Conservation (phyloP, 2,888 invertebrate genomes). For the Cerastoderma edule region DNA sequence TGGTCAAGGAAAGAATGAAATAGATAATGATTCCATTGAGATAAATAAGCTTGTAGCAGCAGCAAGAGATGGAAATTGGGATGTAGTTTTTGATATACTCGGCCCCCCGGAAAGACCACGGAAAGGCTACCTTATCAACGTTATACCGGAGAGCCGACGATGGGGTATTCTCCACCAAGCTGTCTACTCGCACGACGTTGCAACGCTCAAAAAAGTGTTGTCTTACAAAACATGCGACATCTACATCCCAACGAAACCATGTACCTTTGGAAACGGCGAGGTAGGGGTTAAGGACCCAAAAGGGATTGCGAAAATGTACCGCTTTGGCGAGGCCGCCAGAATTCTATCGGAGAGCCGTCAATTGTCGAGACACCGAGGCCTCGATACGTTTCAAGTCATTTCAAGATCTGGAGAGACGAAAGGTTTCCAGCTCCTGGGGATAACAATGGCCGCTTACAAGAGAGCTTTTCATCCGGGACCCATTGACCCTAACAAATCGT, state of each 20-base stretch:
- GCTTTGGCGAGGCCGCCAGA: conserved; percentile 25
- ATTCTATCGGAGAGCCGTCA: conserved; percentile 28
- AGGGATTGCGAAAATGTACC: conserved; percentile 55
- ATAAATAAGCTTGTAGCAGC: conserved; percentile 40
- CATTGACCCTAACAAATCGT: conserved; percentile 41
- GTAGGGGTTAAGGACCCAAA: conserved; percentile 42
- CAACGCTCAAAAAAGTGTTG: conserved; percentile 40
- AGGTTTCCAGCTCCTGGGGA: conserved; percentile 41
- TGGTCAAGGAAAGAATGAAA: conserved; percentile 15
- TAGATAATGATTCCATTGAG: conserved; percentile 45
- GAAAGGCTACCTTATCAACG: conserved; percentile 50
- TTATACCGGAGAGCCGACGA: conserved; percentile 58
- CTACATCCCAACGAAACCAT: conserved; percentile 47
- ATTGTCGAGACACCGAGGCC: conserved; percentile 11
- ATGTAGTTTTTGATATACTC: conserved; percentile 45
- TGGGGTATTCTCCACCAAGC: conserved; percentile 65
- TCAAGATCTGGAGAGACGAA: conserved; percentile 17
- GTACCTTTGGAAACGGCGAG: conserved; percentile 47
- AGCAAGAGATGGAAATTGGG: conserved; percentile 55
- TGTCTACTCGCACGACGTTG: conserved; percentile 50
- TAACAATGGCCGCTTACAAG: conserved; percentile 60
- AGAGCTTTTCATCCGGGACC: conserved; percentile 52
- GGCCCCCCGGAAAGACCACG: conserved; percentile 45
- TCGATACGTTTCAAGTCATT: conserved; percentile 42
- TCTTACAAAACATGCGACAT: conserved; percentile 46